Evolutionary conservation across 2,797 vertebrate species (phyloP), one percentile per base, ranked within the genome.

Genomic region (Acipenser oxyrinchus): DNA sequence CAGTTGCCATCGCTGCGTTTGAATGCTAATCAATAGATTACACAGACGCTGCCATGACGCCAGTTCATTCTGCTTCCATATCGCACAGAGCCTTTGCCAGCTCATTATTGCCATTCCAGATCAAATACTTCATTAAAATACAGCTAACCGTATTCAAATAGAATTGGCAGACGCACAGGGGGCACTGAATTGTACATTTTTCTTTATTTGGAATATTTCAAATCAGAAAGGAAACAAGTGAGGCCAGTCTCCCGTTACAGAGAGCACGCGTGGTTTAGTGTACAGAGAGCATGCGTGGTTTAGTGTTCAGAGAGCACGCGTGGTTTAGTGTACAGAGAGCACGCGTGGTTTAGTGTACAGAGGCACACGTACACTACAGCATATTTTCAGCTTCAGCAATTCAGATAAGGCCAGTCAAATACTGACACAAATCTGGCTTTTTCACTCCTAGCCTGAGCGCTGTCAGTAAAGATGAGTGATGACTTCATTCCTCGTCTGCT

Each of bases 401-500:
- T 75, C 81, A 82, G 79, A 79, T 77, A 81, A 79, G 80, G 81
- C 76, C 71, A 66, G 74, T 71, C 83, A 84, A 75, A 74, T 80
- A 78, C 23, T 37, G 23, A 37, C 23, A 37, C 83, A 86, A 83
- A 88, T 75, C 76, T 78, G 75, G 77, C 76, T 55, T 59, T 69
- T 68, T 37, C 65, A 83, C 80, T 74, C 74, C 79, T 78, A 78
- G 82, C 78, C 77, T 77, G 76, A 84, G 76, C 78, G 81, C 79
- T 79, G 82, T 83, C 81, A 81, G 78, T 64, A 79, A 81, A 81
- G 79, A 80, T 83, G 84, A 88, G 77, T 85, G 86, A 87, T 85
- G 86, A 83, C 81, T 85, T 82, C 81, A 87, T 88, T 87, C 78
- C 80, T 81, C 79, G 79, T 87, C 84, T 79, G 81, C 81, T 83